Conservation (phyloP, 1,140 invertebrate genomes). For the Micrasema minimum region DNA sequence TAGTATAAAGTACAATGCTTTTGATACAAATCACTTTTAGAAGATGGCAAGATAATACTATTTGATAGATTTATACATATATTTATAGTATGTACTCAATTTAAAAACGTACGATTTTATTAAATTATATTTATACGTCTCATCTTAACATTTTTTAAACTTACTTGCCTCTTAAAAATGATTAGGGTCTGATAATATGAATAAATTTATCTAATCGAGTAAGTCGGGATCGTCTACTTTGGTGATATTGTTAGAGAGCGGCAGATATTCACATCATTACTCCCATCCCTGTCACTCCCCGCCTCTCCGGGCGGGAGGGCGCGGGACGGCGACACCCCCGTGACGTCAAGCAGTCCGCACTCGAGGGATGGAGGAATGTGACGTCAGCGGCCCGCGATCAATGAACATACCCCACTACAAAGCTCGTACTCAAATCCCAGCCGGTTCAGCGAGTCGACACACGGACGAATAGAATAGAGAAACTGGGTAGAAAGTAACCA, state of each 20-base stretch:
- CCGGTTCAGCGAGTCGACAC: slow-evolving; percentile 5
- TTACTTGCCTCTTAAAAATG: too few relatives aligned
- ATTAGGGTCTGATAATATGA: background rate
- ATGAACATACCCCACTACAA: slow-evolving; percentile 30
- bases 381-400: slow-evolving; percentile 40
- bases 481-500: slow-evolving; percentile 17
- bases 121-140: too few relatives aligned
- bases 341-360: slow-evolving; percentile 21
- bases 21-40: too few relatives aligned
- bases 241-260: slow-evolving; percentile 25
- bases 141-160: too few relatives aligned
- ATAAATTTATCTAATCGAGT: slow-evolving; percentile 5
- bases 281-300: background rate
- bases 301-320: background rate
- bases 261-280: slow-evolving; percentile 24
- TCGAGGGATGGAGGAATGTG: slow-evolving; percentile 2
- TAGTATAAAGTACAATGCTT: too few relatives aligned
- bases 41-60: background rate
- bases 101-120: too few relatives aligned
- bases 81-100: too few relatives aligned
- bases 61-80: background rate
- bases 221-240: slow-evolving; percentile 11
- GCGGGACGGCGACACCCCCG: slow-evolving; percentile 6
- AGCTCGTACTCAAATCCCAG: slow-evolving; percentile 12
- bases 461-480: background rate